Percentiles rank a stretch among this genome's conserved stretches.
Conservation (phyloP, 2,797 vertebrate genomes). For the Xyrichtys novacula region DNA sequence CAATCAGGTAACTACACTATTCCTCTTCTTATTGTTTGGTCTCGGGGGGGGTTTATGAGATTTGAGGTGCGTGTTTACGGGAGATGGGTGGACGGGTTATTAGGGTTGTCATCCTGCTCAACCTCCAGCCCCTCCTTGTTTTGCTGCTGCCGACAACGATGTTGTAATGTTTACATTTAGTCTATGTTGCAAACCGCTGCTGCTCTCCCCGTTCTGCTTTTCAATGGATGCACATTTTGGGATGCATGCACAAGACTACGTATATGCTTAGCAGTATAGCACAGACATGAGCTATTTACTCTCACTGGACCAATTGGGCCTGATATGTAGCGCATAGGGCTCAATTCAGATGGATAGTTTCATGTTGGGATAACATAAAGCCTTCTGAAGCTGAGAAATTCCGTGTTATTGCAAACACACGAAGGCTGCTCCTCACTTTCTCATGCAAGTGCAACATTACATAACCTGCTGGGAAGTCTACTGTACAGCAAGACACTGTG, state of each 20-base stretch:
- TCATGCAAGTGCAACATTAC: constrained; percentile 71
- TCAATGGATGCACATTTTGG: constrained; percentile 2
- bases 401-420: constrained; percentile 1
- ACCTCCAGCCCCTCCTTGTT: constrained; percentile 86
- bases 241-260: constrained; percentile 5
- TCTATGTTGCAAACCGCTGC: constrained; percentile 57
- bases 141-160: constrained; percentile 78
- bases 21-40: constrained; percentile 37
- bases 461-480: constrained; percentile 59
- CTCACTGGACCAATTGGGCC: constrained; percentile 52
- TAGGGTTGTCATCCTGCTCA: constrained; percentile 76
- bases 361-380: constrained; percentile 7
- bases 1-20: constrained; percentile 84
- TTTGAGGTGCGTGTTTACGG: constrained; percentile 45
- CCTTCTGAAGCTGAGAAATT: background rate
- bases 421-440: constrained; percentile 40
- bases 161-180: constrained; percentile 86
- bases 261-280: constrained; percentile 1
- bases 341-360: constrained; percentile 21
- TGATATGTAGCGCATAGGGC: constrained; percentile 19
- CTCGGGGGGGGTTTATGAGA: constrained; percentile 29
- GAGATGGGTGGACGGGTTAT: constrained; percentile 56
- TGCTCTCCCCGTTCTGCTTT: constrained; percentile 20
- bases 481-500: constrained; percentile 57
- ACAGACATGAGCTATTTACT: constrained; percentile 51